Conservation (phyloP, 2,113 vertebrate species). For the Hemiprocne comata region DNA sequence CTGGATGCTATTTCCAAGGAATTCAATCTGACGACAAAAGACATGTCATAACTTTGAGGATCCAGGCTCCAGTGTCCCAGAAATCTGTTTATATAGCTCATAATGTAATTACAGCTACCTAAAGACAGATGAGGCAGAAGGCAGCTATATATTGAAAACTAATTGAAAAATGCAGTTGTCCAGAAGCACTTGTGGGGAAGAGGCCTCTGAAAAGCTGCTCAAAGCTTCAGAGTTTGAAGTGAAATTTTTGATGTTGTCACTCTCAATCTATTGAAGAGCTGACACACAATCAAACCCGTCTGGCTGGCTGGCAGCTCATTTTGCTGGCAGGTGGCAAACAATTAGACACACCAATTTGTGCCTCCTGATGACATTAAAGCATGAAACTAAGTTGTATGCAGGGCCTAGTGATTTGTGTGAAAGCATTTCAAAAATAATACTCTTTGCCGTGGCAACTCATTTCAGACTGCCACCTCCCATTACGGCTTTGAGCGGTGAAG, state of each 20-base stretch:
- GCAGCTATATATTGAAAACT: conserved; percentile 76
- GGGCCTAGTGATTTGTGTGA: conserved; percentile 94
- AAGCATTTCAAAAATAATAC: conserved; percentile 99
- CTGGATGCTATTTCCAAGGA: conserved; percentile 58
- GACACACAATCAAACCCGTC: conserved; percentile 93
- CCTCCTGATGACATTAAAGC: conserved; percentile 93
- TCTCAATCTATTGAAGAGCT: conserved; percentile 88
- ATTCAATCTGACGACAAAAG: conserved; percentile 65
- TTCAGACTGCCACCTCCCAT: conserved; percentile 98
- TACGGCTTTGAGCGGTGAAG: conserved; percentile 91
- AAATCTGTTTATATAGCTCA: conserved; percentile 75
- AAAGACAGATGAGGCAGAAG: conserved; percentile 78
- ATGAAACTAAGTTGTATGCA: conserved; percentile 93
- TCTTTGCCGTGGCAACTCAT: conserved; percentile 94
- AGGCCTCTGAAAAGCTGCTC: conserved; percentile 77
- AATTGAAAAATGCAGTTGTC: conserved; percentile 84
- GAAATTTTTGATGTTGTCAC: conserved; percentile 95
- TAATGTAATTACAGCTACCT: conserved; percentile 77
- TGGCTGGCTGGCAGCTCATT: conserved; percentile 96
- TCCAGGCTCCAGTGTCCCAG: conserved; percentile 56
- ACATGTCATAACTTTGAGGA: conserved; percentile 72
- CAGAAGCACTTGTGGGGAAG: conserved; percentile 78
- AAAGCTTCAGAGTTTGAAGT: conserved; percentile 80
- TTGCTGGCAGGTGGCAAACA: conserved; percentile 99
- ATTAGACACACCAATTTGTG: conserved; percentile 99